Evolutionary conservation across 2,888 invertebrate species (phyloP).

Genomic region (Linnaemya vulpina): DNA sequence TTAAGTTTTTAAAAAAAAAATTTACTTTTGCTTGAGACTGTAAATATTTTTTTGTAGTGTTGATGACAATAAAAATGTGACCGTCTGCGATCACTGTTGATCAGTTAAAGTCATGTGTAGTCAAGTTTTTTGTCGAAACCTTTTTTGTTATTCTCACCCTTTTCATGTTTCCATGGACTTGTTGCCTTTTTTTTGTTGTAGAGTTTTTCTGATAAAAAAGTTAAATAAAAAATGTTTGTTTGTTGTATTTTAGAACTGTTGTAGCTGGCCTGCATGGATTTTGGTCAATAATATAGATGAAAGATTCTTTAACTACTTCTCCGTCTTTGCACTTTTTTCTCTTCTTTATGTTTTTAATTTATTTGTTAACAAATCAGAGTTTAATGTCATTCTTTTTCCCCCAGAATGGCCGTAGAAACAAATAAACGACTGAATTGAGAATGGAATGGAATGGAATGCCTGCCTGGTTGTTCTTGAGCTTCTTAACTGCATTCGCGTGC

Average conservation of each 20-base stretch:
- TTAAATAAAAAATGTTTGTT: constrained; percentile 25
- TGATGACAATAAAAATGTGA: neutral
- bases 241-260: neutral
- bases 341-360: constrained; percentile 5
- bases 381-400: constrained; percentile 54
- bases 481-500: constrained; percentile 62
- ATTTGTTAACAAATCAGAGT: constrained; percentile 58
- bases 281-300: constrained; percentile 16
- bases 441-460: no score
- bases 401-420: constrained; percentile 64
- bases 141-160: constrained; percentile 56
- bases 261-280: constrained; percentile 24
- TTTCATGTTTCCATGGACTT: constrained; percentile 39
- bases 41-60: neutral
- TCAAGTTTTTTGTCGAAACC: constrained; percentile 73
- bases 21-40: neutral
- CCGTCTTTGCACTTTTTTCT: neutral
- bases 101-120: constrained; percentile 47
- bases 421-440: constrained; percentile 12
- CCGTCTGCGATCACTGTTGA: constrained; percentile 22
- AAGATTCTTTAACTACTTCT: constrained; percentile 4
- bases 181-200: constrained; percentile 58
- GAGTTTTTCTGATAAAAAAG: constrained; percentile 62
- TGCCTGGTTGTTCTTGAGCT: constrained; percentile 74
- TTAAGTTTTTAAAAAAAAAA: no score